Evolutionary conservation across 2,113 vertebrate species (phyloP), one percentile per base, ranked within the genome.

Genomic region (Amphiprion percula): DNA sequence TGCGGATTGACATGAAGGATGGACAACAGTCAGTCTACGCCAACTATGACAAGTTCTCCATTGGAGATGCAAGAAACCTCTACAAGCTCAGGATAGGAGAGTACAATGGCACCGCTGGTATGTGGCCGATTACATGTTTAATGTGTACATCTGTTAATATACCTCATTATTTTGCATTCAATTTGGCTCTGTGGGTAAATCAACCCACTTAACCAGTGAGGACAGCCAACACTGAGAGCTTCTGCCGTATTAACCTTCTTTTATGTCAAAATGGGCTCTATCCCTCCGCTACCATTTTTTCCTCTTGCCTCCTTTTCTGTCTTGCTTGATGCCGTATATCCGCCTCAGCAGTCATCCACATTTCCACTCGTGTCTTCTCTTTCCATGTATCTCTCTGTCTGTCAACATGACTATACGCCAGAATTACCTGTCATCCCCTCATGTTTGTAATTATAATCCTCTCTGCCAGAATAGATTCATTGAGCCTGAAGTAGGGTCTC

Each of bases 91-190:
- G 96, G 14, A 94, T 99, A 37, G 98, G 98, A 79, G 93, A 95
- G 84, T 99, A 98, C 94, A 99, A 97, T 0, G 98, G 98, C 93
- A 99, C 98, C 0, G 96, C 98, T 26, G 98, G 98, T 99, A 94
- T 1, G 91, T 64, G 12, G 4, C 19, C 52, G 1, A 30, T 54
- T 30, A 49, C 14, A 21, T 12, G 26, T 37, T 44, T 8, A 16
- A 23, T 26, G 10, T 7, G 19, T 30, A 37, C 0, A 24, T 61
- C 19, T 15, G 41, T 65, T 15, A 66, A 19, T 23, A 23, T 24
- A 24, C 21, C 3, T 52, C 2, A 55, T 12, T 59, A 15, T 44
- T 44, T 15, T 44, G 41, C 41, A 15, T 44, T 44, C 15, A 1
- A 4, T 44, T 14, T 44, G 41, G 41, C 41, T 44, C 41, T 15